Evolutionary conservation across 2,888 invertebrate species (phyloP).

Genomic region (Encarsia formosa): DNA sequence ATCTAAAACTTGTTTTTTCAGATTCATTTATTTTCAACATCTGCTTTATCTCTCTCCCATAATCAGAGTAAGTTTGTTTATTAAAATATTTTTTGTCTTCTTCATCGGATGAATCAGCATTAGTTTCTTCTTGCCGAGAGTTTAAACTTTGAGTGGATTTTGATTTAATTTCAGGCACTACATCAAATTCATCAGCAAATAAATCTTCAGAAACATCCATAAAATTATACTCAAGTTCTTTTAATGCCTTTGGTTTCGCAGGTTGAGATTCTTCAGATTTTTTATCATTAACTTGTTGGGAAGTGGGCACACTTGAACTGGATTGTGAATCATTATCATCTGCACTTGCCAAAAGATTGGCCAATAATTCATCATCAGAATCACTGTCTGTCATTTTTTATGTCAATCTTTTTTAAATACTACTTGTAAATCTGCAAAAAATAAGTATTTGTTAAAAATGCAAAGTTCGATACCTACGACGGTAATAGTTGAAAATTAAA

Average conservation of each 20-base stretch:
- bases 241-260: slow-evolving; percentile 18
- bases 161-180: neutral
- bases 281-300: neutral
- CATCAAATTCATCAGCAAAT: slow-evolving; percentile 4
- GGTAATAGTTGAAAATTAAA: neutral
- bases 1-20: slow-evolving; percentile 17
- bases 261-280: neutral
- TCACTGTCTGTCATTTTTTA: slow-evolving; percentile 16
- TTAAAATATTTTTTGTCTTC: slow-evolving; percentile 72
- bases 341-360: slow-evolving; percentile 34
- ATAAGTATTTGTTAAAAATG: no score
- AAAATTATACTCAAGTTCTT: slow-evolving; percentile 40
- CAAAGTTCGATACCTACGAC: no score
- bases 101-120: slow-evolving; percentile 77
- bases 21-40: slow-evolving; percentile 39
- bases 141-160: slow-evolving; percentile 5
- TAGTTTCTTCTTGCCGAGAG: slow-evolving; percentile 51
- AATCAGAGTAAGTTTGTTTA: slow-evolving; percentile 69
- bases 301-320: neutral
- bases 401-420: slow-evolving; percentile 10
- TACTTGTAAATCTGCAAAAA: neutral
- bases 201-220: slow-evolving; percentile 18
- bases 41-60: slow-evolving; percentile 66
- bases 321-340: slow-evolving; percentile 17
- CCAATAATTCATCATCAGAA: slow-evolving; percentile 32